These are phyloP conservation scores for Rhamphomyia laevipes DNA, from an alignment of 2,888 invertebrate species.

Conservation along the genomic window DNA sequence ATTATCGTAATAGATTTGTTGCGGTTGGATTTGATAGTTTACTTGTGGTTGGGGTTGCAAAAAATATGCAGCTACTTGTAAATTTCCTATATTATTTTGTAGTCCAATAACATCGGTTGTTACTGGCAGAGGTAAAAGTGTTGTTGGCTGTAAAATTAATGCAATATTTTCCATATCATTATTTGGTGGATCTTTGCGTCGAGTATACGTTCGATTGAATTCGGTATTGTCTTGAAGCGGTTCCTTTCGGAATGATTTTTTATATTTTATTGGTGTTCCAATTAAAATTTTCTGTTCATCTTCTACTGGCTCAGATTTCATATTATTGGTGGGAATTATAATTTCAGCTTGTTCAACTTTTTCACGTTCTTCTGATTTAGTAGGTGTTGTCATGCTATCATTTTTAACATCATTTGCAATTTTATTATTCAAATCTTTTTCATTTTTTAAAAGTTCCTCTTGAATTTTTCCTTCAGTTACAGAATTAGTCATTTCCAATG, in stretches of 20 bases:
- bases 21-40: neutral
- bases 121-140: slow-evolving; percentile 34
- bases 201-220: slow-evolving; percentile 10
- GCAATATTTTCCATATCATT: slow-evolving; percentile 29
- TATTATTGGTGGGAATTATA: neutral
- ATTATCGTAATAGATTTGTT: neutral
- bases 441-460: slow-evolving; percentile 1
- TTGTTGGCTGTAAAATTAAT: slow-evolving; percentile 35
- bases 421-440: neutral
- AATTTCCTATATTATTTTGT: slow-evolving; percentile 33
- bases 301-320: neutral
- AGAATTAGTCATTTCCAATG: slow-evolving; percentile 14
- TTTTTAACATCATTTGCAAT: neutral
- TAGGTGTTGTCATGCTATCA: slow-evolving; percentile 1
- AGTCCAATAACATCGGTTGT: slow-evolving; percentile 34
- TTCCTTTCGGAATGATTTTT: slow-evolving; percentile 21
- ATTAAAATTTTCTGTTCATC: slow-evolving; percentile 33
- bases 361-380: slow-evolving; percentile 4
- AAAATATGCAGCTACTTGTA: slow-evolving; percentile 35
- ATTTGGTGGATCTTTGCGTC: slow-evolving; percentile 17
- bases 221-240: neutral
- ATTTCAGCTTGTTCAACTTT: neutral
- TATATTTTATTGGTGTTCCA: slow-evolving; percentile 36
- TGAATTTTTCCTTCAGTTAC: slow-evolving; percentile 6
- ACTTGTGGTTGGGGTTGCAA: slow-evolving; percentile 21